Base-by-base conservation (phyloP, 1,140 invertebrate genomes). In the Listronotus bonariensis region DNA sequence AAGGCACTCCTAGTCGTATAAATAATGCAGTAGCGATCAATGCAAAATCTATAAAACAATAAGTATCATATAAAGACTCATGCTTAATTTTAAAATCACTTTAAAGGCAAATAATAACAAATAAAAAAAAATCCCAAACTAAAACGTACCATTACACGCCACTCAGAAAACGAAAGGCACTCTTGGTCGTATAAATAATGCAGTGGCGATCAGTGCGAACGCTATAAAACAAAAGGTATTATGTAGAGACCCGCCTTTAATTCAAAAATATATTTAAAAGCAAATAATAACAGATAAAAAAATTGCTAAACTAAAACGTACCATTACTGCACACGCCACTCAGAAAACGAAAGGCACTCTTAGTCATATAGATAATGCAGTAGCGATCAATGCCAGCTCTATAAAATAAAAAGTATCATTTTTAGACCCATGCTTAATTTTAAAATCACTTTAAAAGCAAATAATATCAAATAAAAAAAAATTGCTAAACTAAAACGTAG, bases 11-110 rank as follows among this genome's bases (percentile, higher is more conserved):
- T 31, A 12, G n/a, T 38, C 12, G 3, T 38, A 20, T 54, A 54
- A 54, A 54, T 54, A 54, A 54, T 54, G 52, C 20, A 54, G 15
- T 14, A 40, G 38, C 34, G 52, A 54, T 54, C 52, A 41, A 54
- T 38, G 52, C 45, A 4, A 12, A 17, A 1, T 6, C 11, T 48
- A 54, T 54, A 54, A 41, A 54, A 54, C 20, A 45, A 49, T 38
- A 51, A 59, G 57, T 59, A 59, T 26, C 38, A 55, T 32, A 42
- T 55, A 32, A 12, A 42, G 17, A 41, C 41, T 38, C 38, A 41
- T 43, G 18, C 38, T n/a, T n/a, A n/a, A n/a, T n/a, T n/a, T n/a
- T n/a, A n/a, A n/a, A n/a, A n/a, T n/a, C n/a, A n/a, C n/a, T n/a
- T n/a, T n/a, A n/a, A n/a, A n/a, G n/a, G n/a, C n/a, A n/a, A n/a